A percentile compares a stretch with the other conserved stretches of the same genome.
Conservation (phyloP, 2,113 vertebrate genomes). For the Apodemus speciosus region DNA sequence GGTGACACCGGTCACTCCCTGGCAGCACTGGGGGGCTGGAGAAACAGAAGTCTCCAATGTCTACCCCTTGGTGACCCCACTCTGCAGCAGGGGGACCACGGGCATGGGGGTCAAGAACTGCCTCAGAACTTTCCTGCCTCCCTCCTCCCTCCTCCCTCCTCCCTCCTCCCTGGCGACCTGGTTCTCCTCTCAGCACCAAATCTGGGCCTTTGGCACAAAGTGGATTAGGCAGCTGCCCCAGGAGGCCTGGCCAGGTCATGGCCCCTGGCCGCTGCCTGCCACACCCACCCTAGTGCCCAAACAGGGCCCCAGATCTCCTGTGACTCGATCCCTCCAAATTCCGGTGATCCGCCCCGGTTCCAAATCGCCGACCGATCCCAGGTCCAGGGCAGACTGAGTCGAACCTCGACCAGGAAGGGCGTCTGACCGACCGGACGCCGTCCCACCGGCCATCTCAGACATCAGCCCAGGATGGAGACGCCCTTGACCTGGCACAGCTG, state of each 20-base stretch:
- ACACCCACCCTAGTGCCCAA: conserved; percentile 63
- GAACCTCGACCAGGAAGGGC: conserved; percentile 50
- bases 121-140: neutral
- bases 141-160: neutral
- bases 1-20: neutral
- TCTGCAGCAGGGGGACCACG: neutral
- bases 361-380: conserved; percentile 64
- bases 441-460: neutral
- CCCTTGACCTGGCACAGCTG: conserved; percentile 38
- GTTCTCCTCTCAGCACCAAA: conserved; percentile 72
- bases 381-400: conserved; percentile 58
- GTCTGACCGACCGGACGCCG: neutral
- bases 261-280: conserved; percentile 66
- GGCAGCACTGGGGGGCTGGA: fast-evolving
- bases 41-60: fast-evolving
- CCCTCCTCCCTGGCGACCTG: conserved; percentile 49
- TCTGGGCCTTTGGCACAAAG: conserved; percentile 67
- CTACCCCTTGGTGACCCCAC: neutral
- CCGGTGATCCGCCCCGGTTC: conserved; percentile 77
- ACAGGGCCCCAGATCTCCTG: conserved; percentile 71
- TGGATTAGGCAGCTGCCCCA: conserved; percentile 71
- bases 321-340: conserved; percentile 82
- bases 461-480: conserved; percentile 42
- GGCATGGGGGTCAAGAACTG: neutral
- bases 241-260: conserved; percentile 75